phyloP scores from a whole-genome alignment of 1,140 invertebrate genomes.

The Lepidotrigona ventralis region DNA sequence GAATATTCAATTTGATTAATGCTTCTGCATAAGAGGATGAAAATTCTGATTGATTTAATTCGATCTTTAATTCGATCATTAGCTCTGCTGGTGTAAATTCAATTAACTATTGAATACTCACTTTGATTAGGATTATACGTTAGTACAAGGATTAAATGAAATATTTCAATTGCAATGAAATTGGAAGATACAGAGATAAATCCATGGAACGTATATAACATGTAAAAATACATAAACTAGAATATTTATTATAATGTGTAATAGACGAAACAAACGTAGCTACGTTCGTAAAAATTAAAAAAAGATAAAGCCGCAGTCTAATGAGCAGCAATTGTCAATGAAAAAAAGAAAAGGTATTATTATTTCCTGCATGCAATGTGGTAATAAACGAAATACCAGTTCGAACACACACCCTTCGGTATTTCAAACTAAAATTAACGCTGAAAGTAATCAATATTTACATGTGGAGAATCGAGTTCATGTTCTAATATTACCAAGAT shows the following conservation, averaged over 20 bases:
- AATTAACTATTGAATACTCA: neutral
- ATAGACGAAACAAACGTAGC: too few species aligned
- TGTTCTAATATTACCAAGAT: neutral
- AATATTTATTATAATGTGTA: too few species aligned
- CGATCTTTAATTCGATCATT: neutral
- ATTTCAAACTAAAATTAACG: neutral
- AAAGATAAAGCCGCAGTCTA: too few species aligned
- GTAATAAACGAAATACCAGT: too few species aligned
- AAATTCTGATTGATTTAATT: neutral
- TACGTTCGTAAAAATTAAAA: too few species aligned
- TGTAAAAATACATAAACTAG: too few species aligned
- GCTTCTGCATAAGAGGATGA: neutral
- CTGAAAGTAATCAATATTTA: neutral
- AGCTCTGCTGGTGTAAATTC: neutral
- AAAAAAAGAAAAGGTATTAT: neutral
- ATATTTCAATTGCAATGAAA: neutral
- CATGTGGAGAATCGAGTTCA: neutral
- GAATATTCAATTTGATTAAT: neutral
- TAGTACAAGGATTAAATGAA: neutral
- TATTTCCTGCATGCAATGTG: neutral
- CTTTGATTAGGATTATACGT: neutral
- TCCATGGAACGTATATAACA: too few species aligned
- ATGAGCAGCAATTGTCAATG: too few species aligned
- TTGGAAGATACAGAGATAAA: too few species aligned
- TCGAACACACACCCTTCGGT: too few species aligned